Base-by-base conservation (phyloP, 1,140 invertebrate genomes). In the Elymnias hypermnestra region DNA sequence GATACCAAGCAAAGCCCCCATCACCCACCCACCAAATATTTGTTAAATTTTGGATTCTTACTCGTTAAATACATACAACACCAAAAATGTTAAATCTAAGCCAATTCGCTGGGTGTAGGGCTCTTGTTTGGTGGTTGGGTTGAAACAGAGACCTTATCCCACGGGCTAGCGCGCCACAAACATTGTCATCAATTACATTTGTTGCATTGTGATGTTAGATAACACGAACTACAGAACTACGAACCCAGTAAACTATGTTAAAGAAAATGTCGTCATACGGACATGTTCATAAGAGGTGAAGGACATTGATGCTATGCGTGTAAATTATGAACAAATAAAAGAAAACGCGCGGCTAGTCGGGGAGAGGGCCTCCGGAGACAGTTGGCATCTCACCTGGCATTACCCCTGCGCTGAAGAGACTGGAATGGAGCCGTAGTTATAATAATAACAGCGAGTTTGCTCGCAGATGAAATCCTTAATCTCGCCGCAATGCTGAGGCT, bases 361-460 rank as follows among this genome's bases (percentile, higher is more conserved):
- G 77, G 72, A 73, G 55, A 63, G 62, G 77, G 70, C 71, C 76
- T 81, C 78, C 72, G 78, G 82, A 82, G 78, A 74, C 73, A 66
- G 82, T 73, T 87, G 77, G 85, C 85, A 87, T 87, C 86, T 86
- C 85, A 86, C 83, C 84, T 86, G 70, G 73, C 77, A 89, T 94
- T 95, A 95, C 93, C 93, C 93, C 93, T 95, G 93, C 89, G 92
- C 90, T 66, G 93, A 92, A 69, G 93, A 94, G 69, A 94, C 93
- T 73, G 93, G 93, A 88, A 94, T 94, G 83, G 93, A 94, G 74
- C 93, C 94, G 84, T 95, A 95, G 87, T 95, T 95, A 88, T 94
- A 95, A 87, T 94, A 95, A 87, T 95, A 95, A 87, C 94, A 95
- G 74, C 94, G 89, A 44, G 93, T 95, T 86, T 95, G 93, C 86